Percentiles rank a stretch among this genome's conserved stretches.
Conservation (phyloP, 2,113 vertebrate genomes). For the Phainopepla nitens region DNA sequence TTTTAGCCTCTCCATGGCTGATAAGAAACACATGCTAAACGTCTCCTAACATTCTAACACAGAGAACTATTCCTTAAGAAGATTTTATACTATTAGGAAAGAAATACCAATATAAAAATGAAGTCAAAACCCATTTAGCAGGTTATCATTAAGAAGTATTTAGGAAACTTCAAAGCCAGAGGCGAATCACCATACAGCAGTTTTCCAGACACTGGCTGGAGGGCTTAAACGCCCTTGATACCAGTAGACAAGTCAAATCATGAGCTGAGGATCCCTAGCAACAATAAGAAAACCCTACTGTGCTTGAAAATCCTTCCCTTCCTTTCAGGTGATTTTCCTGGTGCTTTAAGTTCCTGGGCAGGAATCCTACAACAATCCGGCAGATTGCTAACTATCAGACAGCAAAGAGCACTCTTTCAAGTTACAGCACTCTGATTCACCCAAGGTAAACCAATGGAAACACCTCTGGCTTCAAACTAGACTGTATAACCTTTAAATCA, state of each 20-base stretch:
- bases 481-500: neutral
- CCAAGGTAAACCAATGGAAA: neutral
- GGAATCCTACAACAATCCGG: neutral
- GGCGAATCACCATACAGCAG: constrained; percentile 4
- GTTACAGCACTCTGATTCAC: neutral
- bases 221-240: constrained; percentile 12
- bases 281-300: neutral
- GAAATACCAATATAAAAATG: neutral
- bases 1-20: neutral
- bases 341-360: neutral
- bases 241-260: neutral
- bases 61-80: neutral
- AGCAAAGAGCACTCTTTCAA: neutral
- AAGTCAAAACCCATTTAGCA: constrained; percentile 21
- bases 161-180: constrained; percentile 41
- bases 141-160: constrained; percentile 20
- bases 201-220: constrained; percentile 35
- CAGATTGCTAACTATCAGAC: neutral
- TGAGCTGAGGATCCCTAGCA: neutral
- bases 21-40: constrained; percentile 21
- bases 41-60: neutral
- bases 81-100: neutral
- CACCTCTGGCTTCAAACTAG: neutral
- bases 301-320: neutral
- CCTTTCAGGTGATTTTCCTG: neutral